Base-by-base conservation (phyloP, 2,113 vertebrate genomes). In the Tetraodon nigroviridis region DNA sequence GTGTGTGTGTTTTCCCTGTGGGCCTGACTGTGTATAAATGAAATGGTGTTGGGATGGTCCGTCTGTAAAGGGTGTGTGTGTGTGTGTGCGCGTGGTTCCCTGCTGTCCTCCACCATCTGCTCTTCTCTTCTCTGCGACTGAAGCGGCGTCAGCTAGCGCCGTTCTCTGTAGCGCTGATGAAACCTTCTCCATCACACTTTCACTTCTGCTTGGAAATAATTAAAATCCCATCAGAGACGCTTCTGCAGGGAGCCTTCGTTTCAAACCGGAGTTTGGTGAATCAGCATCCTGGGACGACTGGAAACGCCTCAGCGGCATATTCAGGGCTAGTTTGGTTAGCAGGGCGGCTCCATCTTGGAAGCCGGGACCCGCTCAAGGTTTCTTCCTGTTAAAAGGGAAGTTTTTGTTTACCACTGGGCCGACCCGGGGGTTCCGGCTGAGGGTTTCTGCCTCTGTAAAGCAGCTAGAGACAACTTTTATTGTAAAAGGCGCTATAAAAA, bases 21-120 rank as follows among this genome's bases (percentile, higher is more conserved):
- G 10, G 65, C 27, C 12, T 58, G 45, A 16, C 5, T 61, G 72
- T 60, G 71, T 37, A 45, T 62, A 73, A 61, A 64, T 64, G 55
- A 58, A 67, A 63, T 24, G 27, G 66, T 73, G 52, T 64, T 52
- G 24, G 19, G 29, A 44, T 57, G 61, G 63, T 54, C 44, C 22
- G n/a, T 14, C 55, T 71, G 59, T 42, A 52, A 21, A 69, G n/a
- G 41, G 44, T 51, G 47, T 60, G 46, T 55, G 20, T 66, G 15
- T 21, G 22, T 57, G 56, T 63, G n/a, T 52, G 22, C 47, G n/a
- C 58, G 58, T 6, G 77, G 52, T 67, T 64, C 67, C 75, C 78
- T 47, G 79, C 73, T 58, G 81, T 58, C 61, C 47, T 32, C 29
- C 56, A 70, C 81, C 81, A 84, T 84, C 81, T 84, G 81, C 73